Evolutionary conservation across 2,113 vertebrate genomes (phyloP).

Genomic region (Xiphophorus couchianus): DNA sequence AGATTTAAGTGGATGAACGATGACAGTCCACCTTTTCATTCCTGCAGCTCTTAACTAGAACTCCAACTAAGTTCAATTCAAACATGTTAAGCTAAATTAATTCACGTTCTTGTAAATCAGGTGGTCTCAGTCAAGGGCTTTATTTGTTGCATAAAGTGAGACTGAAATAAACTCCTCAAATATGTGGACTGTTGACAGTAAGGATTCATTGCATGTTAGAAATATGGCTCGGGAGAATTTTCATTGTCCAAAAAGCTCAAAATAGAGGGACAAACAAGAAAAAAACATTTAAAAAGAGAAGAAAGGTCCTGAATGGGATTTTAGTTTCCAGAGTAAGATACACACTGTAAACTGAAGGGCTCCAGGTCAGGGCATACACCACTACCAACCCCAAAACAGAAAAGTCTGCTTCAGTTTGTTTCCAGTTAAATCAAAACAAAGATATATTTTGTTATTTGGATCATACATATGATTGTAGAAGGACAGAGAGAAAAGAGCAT

Average conservation of each 20-base stretch:
- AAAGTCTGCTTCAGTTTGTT: too few species aligned
- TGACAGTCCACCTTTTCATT: not conserved
- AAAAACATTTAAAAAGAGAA: not conserved
- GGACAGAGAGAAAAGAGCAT: too few species aligned
- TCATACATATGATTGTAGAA: too few species aligned
- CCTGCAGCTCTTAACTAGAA: not conserved
- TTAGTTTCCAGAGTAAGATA: not conserved
- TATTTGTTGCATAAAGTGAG: not conserved
- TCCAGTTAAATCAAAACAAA: too few species aligned
- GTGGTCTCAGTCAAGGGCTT: not conserved
- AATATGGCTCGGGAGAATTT: not conserved
- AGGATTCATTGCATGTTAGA: not conserved
- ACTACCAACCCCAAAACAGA: too few species aligned
- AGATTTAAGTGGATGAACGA: not conserved
- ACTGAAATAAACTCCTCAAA: not conserved
- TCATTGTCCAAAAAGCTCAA: not conserved
- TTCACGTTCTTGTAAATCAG: not conserved
- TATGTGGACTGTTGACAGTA: not conserved
- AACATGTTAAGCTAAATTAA: not conserved
- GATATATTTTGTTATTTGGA: too few species aligned
- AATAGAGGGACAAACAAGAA: not conserved
- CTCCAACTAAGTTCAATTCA: not conserved
- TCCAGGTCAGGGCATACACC: too few species aligned
- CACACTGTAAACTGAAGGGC: not conserved
- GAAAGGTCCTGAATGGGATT: not conserved